These are phyloP conservation scores for Zaprionus lachaisei DNA, from an alignment of 1,140 invertebrate genomes.

Conservation along the genomic window DNA sequence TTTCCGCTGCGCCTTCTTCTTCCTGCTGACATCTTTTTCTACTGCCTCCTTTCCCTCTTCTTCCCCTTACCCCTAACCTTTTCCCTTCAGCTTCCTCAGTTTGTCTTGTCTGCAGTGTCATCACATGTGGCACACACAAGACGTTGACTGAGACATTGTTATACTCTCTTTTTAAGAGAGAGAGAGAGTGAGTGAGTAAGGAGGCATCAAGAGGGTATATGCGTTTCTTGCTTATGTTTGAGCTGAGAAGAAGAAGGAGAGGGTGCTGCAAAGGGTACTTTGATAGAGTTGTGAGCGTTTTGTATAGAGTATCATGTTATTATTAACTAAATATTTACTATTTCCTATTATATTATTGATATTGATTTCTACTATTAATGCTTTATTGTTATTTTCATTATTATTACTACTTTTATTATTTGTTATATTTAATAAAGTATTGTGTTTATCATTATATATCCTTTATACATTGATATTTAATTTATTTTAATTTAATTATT, in stretches of 20 bases:
- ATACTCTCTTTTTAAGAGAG: constrained; percentile 2
- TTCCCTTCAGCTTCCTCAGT: constrained; percentile 14
- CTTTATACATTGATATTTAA: too few species aligned
- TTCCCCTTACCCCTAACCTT: background rate
- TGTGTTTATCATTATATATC: too few species aligned
- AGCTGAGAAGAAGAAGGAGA: background rate
- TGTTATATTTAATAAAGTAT: too few species aligned
- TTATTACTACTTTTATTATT: background rate
- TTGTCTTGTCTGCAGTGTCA: constrained; percentile 37
- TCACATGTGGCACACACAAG: constrained; percentile 47
- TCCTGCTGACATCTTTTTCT: constrained; percentile 10
- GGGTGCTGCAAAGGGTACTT: too few species aligned
- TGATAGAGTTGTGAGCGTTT: too few species aligned
- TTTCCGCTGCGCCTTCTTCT: constrained; percentile 57
- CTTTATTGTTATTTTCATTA: background rate
- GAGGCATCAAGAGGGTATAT: background rate
- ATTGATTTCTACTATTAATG: background rate
- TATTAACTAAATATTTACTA: background rate
- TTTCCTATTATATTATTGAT: background rate
- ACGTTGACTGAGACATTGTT: constrained; percentile 52
- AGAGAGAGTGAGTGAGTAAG: background rate
- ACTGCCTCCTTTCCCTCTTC: background rate
- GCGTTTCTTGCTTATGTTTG: background rate
- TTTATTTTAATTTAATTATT: too few species aligned
- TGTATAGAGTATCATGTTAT: too few species aligned